Evolutionary conservation across 1,140 invertebrate species (phyloP).

Genomic region (Dolichoris vasculosae): DNA sequence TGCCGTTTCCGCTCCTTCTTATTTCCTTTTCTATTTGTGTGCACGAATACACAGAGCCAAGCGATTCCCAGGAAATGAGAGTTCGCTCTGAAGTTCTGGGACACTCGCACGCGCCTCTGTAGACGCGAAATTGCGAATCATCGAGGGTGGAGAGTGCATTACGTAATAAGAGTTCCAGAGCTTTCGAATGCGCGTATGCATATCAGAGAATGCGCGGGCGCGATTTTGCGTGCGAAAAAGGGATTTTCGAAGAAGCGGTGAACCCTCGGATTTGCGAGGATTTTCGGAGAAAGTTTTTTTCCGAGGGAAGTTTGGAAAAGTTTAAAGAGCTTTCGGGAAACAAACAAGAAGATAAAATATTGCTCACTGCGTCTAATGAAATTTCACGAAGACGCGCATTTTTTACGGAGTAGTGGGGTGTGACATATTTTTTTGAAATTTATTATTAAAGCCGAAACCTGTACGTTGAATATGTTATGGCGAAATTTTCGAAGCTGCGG

Average conservation of each 20-base stretch:
- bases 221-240: conserved; percentile 25
- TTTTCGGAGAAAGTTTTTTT: conserved; percentile 21
- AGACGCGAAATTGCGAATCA: conserved; percentile 42
- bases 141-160: conserved; percentile 48
- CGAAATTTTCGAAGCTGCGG: neutral
- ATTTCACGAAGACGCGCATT: conserved; percentile 21
- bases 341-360: conserved; percentile 51
- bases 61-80: conserved; percentile 47
- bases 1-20: neutral
- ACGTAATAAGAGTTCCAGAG: conserved; percentile 44
- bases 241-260: neutral
- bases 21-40: conserved; percentile 11
- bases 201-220: neutral
- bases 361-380: conserved; percentile 30
- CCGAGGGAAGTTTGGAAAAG: conserved; percentile 20
- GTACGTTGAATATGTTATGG: conserved; percentile 9
- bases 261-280: neutral
- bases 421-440: conserved; percentile 42
- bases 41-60: neutral
- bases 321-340: conserved; percentile 31
- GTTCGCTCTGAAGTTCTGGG: conserved; percentile 37
- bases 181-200: neutral
- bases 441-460: neutral
- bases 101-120: neutral
- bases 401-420: conserved; percentile 4